Evolutionary conservation across 2,888 invertebrate genomes (phyloP), one percentile per base, ranked within the genome.

Genomic region (Amphipoea oculea): DNA sequence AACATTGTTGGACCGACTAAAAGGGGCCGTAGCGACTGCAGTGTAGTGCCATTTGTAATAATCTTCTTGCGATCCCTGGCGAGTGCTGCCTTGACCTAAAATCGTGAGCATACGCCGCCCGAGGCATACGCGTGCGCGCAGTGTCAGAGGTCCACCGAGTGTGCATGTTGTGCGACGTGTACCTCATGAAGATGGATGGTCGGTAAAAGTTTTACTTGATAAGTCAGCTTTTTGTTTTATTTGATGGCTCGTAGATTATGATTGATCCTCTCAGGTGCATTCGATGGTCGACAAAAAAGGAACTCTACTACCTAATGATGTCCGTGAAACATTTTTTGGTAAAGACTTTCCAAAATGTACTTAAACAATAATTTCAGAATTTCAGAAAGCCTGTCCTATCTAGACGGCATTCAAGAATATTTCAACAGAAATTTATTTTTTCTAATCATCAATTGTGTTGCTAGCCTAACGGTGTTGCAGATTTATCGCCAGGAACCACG

Each of bases 51-150:
- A 91, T 91, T 94, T 94, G 94, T 94, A 92, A 91, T 95, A 94
- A 95, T 95, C 93, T 92, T 90, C 90, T 89, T 93, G 91, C 93
- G 92, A 93, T 95, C 95, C 95, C 93, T 90, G 90, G 92, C 92
- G 91, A 91, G 90, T 83, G 92, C 90, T 94, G 93, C 96, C 96
- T 96, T 96, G 96, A 96, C 96, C 96, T 92, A 95, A 95, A 96
- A 96, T 94, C 93, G 95, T 94, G 94, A 90, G 88, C 91, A 88
- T 81, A 91, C 91, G 89, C 84, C 86, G 90, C 88, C 90, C 82
- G 89, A 86, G 85, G 86, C 88, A 88, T 86, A 90, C 91, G 92
- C 92, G 94, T 93, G 94, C 93, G 92, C 92, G 84, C 85, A 54
- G 90, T 92, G 91, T 90, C 91, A 91, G 90, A 91, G 93, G 92